Base-by-base conservation (phyloP, 2,113 vertebrate species). In the Jaculus jaculus region DNA sequence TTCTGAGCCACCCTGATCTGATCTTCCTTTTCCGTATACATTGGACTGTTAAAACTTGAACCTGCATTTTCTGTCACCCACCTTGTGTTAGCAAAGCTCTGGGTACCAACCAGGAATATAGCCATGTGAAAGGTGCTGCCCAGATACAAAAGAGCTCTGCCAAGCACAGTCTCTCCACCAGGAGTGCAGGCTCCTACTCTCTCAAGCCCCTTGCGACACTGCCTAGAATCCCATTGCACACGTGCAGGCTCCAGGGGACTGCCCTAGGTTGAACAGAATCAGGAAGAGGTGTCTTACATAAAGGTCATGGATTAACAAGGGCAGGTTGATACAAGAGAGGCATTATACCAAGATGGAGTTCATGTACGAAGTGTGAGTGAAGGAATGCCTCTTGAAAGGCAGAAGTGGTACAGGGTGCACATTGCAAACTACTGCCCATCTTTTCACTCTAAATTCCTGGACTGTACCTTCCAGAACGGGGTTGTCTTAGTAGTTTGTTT, bases 51-150 rank as follows among this genome's bases (percentile, higher is more conserved):
- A 20, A 2, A 87, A 34, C 60, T 60, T 37, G 58, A 42, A 73
- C 69, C 69, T 92, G 72, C 32, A 6, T 54, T 84, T 81, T 60
- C 39, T 72, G n/a, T 87, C 61, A 37, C 87, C 60, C 80, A 39
- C 30, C 85, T 81, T 60, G 90, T 94, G 68, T 90, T 61, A 71
- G 74, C 80, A 74, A 74, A 51, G 26, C 77, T 90, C 84, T 87
- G 47, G 77, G 24, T 30, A 89, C 86, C 68, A 90, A 39, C 75
- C 66, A 92, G 72, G 72, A 91, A 58, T 86, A 20, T 23, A 75
- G 86, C 79, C 39, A 18, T 47, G 5, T 34, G 34, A 69, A 94
- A 90, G 60, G 84, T 72, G 39, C 37, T 54, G 15, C 68, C 80
- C 84, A 54, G 89, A 91, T 91, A 77, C 74, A 26, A 51, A 73